Base-by-base conservation (phyloP, 2,113 vertebrate genomes). In the Coregonus clupeaformis region DNA sequence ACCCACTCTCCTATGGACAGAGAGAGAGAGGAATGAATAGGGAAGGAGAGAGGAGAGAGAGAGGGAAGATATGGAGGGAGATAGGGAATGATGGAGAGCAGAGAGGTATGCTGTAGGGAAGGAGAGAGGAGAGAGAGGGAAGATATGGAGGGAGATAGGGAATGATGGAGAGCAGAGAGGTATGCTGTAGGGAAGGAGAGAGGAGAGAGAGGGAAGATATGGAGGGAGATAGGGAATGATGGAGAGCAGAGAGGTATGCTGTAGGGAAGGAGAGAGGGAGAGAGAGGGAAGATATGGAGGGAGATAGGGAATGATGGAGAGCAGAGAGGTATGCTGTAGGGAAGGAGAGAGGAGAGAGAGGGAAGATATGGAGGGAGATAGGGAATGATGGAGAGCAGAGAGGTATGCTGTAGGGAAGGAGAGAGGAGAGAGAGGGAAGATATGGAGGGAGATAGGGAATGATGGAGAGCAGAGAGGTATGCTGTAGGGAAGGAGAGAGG, bases 1-100 rank as follows among this genome's bases (percentile, higher is more conserved):
- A 81, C 70, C 83, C 78, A 88, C 78, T 83, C 75, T 84, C 69
- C 78, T 78, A 86, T 81, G 70, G 78, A 77, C 68, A 71, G 71
- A 79, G n/a, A 24, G 5, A 24, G 65, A 20, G 0, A 36, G 13
- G 29, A n/a, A 9, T 9, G 30, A 24, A 12, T 14, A 2, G 29
- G 30, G 30, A 22, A 42, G 5, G 36, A 6, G 36, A 3, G 11
- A 12, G n/a, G 66, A 42, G 30, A 68, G 27, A 68, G 66, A 45
- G 12, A 47, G 20, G 16, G 20, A 3, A 68, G 32, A 42, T 20
- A 9, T 29, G 30, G 65, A 68, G 65, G 4, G 65, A 67, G 20
- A 68, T 6, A 68, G 18, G n/a, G 20, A 36, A 30, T 4, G 29
- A 36, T 11, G 2, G 62, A 64, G 62, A 65, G 63, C 42, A 27